Percentiles rank a stretch among this genome's conserved stretches.
These are phyloP conservation scores for Rambutsinella grinnellia DNA, from an alignment of 2,888 invertebrate species.

Conservation along the genomic window DNA sequence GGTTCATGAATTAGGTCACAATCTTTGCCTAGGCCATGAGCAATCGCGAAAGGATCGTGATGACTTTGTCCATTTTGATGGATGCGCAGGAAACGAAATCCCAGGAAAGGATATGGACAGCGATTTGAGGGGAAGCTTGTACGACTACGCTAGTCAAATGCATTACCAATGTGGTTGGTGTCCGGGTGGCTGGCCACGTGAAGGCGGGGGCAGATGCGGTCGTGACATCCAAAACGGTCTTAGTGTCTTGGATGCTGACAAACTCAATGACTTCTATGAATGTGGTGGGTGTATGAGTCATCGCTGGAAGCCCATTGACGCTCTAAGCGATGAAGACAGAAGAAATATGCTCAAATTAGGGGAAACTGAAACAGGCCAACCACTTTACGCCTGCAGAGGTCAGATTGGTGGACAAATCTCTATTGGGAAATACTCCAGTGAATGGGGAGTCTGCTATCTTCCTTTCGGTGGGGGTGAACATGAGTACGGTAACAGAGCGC, in stretches of 20 bases:
- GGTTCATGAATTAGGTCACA: conserved; percentile 36
- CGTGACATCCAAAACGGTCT: background rate
- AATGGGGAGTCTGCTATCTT: too few species aligned
- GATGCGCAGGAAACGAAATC: background rate
- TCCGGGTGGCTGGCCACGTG: background rate
- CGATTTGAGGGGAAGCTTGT: background rate
- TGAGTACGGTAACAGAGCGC: too few species aligned
- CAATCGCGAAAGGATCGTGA: conserved; percentile 9
- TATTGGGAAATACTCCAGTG: too few species aligned
- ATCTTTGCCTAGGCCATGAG: conserved; percentile 25
- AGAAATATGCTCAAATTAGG: too few species aligned
- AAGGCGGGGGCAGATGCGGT: background rate
- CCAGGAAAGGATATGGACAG: background rate
- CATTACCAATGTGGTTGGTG: conserved; percentile 13
- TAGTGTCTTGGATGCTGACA: conserved; percentile 16
- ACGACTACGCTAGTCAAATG: conserved; percentile 20
- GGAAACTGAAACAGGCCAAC: too few species aligned
- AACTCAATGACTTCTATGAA: conserved; percentile 8
- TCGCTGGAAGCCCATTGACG: background rate
- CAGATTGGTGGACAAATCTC: too few species aligned
- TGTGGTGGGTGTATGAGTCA: conserved; percentile 14
- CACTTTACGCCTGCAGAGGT: too few species aligned
- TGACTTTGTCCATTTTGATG: background rate
- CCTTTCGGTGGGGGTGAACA: too few species aligned
- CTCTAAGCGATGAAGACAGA: too few species aligned